phyloP scores from a whole-genome alignment of 2,113 vertebrate genomes.

The Ceuthmochares aereus region DNA sequence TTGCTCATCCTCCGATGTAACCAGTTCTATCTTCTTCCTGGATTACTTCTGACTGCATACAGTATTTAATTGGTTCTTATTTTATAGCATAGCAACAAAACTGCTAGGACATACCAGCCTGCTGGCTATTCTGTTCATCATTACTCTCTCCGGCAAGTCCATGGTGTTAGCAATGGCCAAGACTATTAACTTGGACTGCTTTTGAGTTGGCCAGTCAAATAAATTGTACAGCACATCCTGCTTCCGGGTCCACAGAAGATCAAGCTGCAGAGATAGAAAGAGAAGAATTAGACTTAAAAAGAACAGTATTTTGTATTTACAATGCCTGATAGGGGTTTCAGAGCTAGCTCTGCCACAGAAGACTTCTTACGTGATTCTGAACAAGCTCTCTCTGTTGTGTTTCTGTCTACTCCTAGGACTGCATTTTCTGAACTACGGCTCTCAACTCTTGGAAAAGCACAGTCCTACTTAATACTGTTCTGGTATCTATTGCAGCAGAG shows the following conservation, averaged over 20 bases:
- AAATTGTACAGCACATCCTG: slow-evolving; percentile 97
- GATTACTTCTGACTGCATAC: neutral
- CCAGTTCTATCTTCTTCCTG: neutral
- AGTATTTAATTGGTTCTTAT: neutral
- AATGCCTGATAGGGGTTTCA: neutral
- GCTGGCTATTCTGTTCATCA: slow-evolving; percentile 95
- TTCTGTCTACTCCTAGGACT: neutral
- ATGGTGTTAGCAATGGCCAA: slow-evolving; percentile 97
- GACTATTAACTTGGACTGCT: slow-evolving; percentile 88
- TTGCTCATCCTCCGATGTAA: neutral
- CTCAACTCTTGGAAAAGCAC: neutral
- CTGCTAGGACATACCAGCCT: slow-evolving; percentile 83
- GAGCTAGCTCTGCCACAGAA: neutral
- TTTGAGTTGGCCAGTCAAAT: slow-evolving; percentile 94
- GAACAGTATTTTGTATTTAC: neutral
- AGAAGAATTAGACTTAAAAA: neutral
- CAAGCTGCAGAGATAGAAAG: slow-evolving; percentile 78
- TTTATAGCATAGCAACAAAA: neutral
- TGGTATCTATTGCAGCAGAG: neutral
- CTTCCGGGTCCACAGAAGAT: slow-evolving; percentile 95
- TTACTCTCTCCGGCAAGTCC: slow-evolving; percentile 96
- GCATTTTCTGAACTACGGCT: neutral
- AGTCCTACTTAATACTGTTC: neutral
- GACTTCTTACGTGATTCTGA: neutral
- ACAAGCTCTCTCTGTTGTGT: neutral